Base-by-base conservation (phyloP, 92 coral and sea anemone species). In the Phenganax marumi region DNA sequence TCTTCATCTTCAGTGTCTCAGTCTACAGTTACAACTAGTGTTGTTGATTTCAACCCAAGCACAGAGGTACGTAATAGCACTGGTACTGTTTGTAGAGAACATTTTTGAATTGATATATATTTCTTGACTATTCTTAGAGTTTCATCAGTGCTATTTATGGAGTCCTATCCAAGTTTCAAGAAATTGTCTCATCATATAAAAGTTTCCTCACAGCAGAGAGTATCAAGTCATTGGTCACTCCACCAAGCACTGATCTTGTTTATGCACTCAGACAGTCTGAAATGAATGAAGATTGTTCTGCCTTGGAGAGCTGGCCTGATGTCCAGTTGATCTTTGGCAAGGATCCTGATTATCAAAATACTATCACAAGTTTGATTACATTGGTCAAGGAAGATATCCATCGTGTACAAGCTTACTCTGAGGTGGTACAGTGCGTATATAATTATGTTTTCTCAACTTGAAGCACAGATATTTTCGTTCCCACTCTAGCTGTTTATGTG, bases 161-260 rank as follows among this genome's bases (percentile, higher is more conserved):
- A 68, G 79, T 92, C 19, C 86, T 96, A 49, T 82, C 89, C 7
- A 91, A 91, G 43, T 96, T 96, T 86, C 93, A 96, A 76, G 91
- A 90, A 55, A 89, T 92, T 3, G 89, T 87, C 8, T 84, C 96
- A 18, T 90, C 86, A 3, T 96, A 90, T 52, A 87, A 88, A 50
- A 90, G 97, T 77, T 84, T 96, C 75, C 86, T 90, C 50, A 91
- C 83, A 81, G 99, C 92, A 51, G 89, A 87, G 12, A 86, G 80
- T 71, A 77, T 96, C 25, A 85, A 91, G n/a, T 80, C 86, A 17
- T 91, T 89, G 62, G 89, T 91, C 66, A 90, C 47, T 62, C 99
- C 99, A 10, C 99, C 99, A 3, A 69, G 84, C 58, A 86, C 89
- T 62, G 99, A 96, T 83, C 89, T 93, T 33, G 99, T 96, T 46